Percentiles rank a stretch among this genome's conserved stretches.
These are phyloP conservation scores for Rhabdornis inornatus DNA, from an alignment of 2,113 vertebrate species.

Conservation along the genomic window DNA sequence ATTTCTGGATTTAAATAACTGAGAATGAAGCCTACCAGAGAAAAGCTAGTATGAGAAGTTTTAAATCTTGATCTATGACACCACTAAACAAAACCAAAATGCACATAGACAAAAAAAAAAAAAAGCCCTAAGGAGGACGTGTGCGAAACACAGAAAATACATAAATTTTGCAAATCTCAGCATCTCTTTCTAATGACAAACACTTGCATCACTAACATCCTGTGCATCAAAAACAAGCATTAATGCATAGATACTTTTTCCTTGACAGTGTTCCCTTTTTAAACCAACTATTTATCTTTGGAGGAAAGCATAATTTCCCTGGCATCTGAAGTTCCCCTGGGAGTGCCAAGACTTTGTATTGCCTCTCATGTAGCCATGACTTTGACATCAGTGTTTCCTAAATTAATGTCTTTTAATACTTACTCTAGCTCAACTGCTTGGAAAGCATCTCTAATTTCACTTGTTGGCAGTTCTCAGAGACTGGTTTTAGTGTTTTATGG, in stretches of 20 bases:
- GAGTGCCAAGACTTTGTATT: background rate
- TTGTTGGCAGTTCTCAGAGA: background rate
- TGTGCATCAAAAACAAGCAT: background rate
- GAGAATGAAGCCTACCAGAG: background rate
- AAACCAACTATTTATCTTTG: background rate
- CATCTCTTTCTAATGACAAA: background rate
- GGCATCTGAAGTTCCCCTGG: background rate
- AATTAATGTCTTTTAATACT: background rate
- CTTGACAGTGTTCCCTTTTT: background rate
- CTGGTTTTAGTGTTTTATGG: background rate
- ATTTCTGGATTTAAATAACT: background rate
- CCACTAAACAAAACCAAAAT: background rate
- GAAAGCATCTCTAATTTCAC: conserved; percentile 1
- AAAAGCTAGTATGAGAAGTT: background rate
- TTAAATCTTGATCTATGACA: background rate
- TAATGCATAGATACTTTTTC: background rate
- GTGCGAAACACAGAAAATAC: background rate
- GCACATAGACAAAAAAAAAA: background rate
- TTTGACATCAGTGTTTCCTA: background rate
- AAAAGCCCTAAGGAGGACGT: background rate
- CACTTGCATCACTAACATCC: background rate
- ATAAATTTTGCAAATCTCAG: background rate
- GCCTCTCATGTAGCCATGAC: background rate
- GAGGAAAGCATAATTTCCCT: background rate
- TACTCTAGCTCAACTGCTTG: background rate